These are phyloP conservation scores for Pipistrellus kuhlii DNA, from an alignment of 2,797 vertebrate species.

Conservation along the genomic window DNA sequence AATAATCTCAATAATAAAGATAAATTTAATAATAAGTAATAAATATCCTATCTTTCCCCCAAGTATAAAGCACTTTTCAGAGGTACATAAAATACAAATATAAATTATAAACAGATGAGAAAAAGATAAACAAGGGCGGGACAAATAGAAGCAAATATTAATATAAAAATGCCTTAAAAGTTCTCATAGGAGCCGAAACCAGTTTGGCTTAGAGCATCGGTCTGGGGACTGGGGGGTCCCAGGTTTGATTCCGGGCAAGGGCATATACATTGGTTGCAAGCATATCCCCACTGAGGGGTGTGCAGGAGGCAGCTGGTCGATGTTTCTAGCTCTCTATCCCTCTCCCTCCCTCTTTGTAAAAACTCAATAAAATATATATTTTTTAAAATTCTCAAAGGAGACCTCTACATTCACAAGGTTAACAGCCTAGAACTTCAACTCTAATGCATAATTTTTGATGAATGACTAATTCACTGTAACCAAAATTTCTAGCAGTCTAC, in stretches of 20 bases:
- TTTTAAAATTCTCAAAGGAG: too few relatives aligned
- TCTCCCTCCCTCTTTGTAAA: too few relatives aligned
- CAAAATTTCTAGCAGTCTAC: neutral
- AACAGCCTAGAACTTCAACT: neutral
- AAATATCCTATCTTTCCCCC: neutral
- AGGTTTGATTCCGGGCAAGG: too few relatives aligned
- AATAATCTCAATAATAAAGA: neutral
- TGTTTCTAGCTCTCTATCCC: too few relatives aligned
- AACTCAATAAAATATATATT: too few relatives aligned
- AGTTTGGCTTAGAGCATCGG: too few relatives aligned
- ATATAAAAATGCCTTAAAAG: neutral
- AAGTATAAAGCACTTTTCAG: neutral
- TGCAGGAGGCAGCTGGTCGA: too few relatives aligned
- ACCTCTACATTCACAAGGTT: neutral
- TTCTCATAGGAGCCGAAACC: neutral
- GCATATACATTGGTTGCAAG: too few relatives aligned
- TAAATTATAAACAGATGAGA: neutral
- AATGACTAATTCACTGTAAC: neutral
- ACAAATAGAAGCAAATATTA: neutral
- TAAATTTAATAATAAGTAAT: neutral
- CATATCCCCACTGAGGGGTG: too few relatives aligned
- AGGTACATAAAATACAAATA: constrained; percentile 25
- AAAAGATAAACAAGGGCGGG: neutral
- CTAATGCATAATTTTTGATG: neutral
- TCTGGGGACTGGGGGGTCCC: too few relatives aligned